Conservation (phyloP, 2,888 invertebrate species). For the Eristalinus aeneus region DNA sequence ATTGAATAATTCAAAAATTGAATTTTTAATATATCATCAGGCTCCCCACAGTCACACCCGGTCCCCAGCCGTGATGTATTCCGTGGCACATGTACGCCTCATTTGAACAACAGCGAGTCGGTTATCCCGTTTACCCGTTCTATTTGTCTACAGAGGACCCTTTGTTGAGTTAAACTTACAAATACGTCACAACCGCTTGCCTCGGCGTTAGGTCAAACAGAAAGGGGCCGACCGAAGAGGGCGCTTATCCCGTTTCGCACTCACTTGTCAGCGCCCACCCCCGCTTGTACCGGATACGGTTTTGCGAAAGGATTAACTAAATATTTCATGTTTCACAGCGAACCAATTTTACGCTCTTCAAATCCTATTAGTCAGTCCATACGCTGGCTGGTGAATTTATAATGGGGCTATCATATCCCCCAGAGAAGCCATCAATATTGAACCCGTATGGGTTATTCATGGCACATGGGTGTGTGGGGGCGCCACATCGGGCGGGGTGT, state of each 20-base stretch:
- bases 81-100: slow-evolving; percentile 7
- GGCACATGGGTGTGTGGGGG: slow-evolving; percentile 12
- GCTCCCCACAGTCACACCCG: neutral
- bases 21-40: slow-evolving; percentile 1
- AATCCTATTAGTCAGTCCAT: slow-evolving; percentile 81
- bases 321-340: slow-evolving; percentile 81
- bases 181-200: slow-evolving; percentile 5
- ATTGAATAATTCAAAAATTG: neutral
- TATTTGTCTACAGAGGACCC: slow-evolving; percentile 26
- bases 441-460: slow-evolving; percentile 70
- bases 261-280: slow-evolving; percentile 13
- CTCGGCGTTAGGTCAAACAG: neutral
- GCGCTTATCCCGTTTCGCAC: slow-evolving; percentile 19
- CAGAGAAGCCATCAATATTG: slow-evolving; percentile 71
- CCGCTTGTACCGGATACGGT: slow-evolving; percentile 53
- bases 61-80: neutral
- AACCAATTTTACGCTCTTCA: slow-evolving; percentile 81
- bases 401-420: slow-evolving; percentile 71
- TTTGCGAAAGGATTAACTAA: slow-evolving; percentile 80
- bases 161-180: slow-evolving; percentile 51
- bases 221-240: neutral
- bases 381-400: slow-evolving; percentile 71
- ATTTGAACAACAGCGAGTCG: slow-evolving; percentile 38
- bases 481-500: slow-evolving; percentile 42
- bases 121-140: slow-evolving; percentile 44